phyloP scores from a whole-genome alignment of 2,797 vertebrate species.

The Arrhamphus sclerolepis region DNA sequence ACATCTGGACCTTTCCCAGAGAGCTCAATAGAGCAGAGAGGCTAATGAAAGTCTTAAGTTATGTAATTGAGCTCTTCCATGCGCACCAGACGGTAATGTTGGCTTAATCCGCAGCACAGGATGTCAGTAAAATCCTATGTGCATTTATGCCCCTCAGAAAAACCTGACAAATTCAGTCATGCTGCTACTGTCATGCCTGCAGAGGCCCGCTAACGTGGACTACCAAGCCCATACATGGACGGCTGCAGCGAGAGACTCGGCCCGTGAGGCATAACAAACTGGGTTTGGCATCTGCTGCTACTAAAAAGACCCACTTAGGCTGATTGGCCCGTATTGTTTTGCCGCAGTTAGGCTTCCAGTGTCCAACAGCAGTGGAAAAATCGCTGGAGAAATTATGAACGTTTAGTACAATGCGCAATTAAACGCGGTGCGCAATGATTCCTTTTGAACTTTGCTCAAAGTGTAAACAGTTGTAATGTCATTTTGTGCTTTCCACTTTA shows the following conservation, averaged over 20 bases:
- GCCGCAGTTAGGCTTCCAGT: constrained; percentile 46
- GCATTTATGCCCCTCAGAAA: constrained; percentile 44
- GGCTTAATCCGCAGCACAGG: constrained; percentile 56
- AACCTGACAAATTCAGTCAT: constrained; percentile 15
- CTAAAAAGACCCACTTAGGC: constrained; percentile 52
- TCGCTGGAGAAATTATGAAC: constrained; percentile 54
- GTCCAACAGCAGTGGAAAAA: constrained; percentile 62
- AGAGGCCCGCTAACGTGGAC: constrained; percentile 24
- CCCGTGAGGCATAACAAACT: constrained; percentile 61
- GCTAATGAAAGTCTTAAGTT: constrained; percentile 78
- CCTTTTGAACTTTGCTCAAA: constrained; percentile 61
- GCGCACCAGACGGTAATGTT: constrained; percentile 66
- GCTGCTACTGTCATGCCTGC: constrained; percentile 47
- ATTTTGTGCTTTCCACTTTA: constrained; percentile 58
- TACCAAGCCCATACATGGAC: constrained; percentile 60
- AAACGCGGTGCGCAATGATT: constrained; percentile 55
- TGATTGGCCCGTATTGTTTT: constrained; percentile 61
- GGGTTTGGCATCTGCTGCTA: constrained; percentile 60
- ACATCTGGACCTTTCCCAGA: constrained; percentile 79
- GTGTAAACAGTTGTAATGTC: constrained; percentile 58
- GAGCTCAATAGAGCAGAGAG: constrained; percentile 69
- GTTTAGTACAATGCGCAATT: constrained; percentile 53
- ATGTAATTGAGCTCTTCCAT: constrained; percentile 79
- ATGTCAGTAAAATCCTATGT: constrained; percentile 53
- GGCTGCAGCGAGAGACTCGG: constrained; percentile 43